A percentile compares a stretch with the other conserved stretches of the same genome.
Conservation (phyloP, 2,797 vertebrate species). For the Orientallactaga sibirica region DNA sequence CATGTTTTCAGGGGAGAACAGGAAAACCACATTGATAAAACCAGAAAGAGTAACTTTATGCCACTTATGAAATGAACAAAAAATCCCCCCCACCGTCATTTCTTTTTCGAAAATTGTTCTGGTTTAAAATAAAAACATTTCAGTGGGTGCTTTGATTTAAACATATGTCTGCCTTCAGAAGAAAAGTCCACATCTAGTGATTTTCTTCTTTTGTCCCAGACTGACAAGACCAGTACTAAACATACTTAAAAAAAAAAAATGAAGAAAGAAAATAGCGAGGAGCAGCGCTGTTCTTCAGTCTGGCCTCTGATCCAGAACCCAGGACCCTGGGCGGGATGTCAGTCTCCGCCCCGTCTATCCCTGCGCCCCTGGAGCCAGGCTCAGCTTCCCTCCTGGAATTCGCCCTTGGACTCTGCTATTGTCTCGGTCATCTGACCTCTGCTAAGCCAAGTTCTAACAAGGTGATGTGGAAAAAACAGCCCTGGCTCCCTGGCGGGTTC, state of each 20-base stretch:
- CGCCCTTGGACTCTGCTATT: constrained; percentile 86
- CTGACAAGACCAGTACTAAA: constrained; percentile 67
- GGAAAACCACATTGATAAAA: not conserved
- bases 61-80: constrained; percentile 41
- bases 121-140: constrained; percentile 68
- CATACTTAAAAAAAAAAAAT: constrained; percentile 55
- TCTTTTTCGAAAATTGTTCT: constrained; percentile 22
- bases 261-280: not conserved
- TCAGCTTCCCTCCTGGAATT: constrained; percentile 88
- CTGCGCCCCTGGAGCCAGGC: constrained; percentile 86
- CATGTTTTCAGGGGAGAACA: not conserved
- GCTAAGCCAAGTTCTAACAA: constrained; percentile 86
- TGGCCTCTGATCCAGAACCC: constrained; percentile 63
- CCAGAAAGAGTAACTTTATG: constrained; percentile 36
- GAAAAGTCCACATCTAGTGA: constrained; percentile 17
- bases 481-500: constrained; percentile 83
- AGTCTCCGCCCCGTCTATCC: constrained; percentile 86
- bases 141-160: constrained; percentile 45
- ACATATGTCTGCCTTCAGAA: constrained; percentile 33
- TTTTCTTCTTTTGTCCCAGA: constrained; percentile 76
- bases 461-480: constrained; percentile 86
- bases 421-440: constrained; percentile 86
- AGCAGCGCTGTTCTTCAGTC: not conserved
- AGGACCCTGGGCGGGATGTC: constrained; percentile 30
- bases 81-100: not conserved